Evolutionary conservation across 2,113 vertebrate genomes (phyloP).

Genomic region (Tamias sibiricus): DNA sequence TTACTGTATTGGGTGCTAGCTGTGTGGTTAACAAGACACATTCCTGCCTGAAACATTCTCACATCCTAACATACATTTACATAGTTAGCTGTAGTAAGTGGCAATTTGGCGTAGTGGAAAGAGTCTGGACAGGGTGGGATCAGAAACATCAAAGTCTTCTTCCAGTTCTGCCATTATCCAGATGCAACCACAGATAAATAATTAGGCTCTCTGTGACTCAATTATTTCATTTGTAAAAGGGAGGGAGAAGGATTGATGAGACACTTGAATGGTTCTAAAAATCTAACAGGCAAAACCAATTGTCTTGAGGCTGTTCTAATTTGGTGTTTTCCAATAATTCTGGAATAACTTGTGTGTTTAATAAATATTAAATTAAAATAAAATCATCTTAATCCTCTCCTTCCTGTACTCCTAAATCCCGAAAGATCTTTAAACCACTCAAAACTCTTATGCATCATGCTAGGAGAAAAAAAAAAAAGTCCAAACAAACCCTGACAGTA

Average conservation of each 20-base stretch:
- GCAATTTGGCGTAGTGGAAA: background rate
- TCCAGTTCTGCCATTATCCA: background rate
- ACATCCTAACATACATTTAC: background rate
- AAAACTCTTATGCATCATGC: conserved; percentile 21
- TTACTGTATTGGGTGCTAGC: background rate
- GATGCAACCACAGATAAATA: background rate
- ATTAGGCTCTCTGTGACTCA: background rate
- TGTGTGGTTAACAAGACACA: background rate
- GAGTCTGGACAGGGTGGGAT: background rate
- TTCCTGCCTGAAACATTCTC: background rate
- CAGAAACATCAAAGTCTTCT: background rate
- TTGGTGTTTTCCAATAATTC: conserved; percentile 54
- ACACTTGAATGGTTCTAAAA: conserved; percentile 23
- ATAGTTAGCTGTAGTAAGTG: background rate
- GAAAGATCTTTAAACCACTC: conserved; percentile 9
- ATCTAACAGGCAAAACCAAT: background rate
- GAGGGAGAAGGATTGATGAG: background rate
- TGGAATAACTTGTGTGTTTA: conserved; percentile 59
- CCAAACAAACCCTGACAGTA: conserved; percentile 36
- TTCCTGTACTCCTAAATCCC: conserved; percentile 55
- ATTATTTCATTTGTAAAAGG: background rate
- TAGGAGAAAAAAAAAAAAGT: conserved; percentile 30
- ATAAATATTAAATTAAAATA: conserved; percentile 69
- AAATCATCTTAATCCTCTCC: conserved; percentile 61
- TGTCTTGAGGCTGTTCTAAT: background rate